phyloP scores from a whole-genome alignment of 2,888 invertebrate genomes.

The Drosophila pseudotakahashii region DNA sequence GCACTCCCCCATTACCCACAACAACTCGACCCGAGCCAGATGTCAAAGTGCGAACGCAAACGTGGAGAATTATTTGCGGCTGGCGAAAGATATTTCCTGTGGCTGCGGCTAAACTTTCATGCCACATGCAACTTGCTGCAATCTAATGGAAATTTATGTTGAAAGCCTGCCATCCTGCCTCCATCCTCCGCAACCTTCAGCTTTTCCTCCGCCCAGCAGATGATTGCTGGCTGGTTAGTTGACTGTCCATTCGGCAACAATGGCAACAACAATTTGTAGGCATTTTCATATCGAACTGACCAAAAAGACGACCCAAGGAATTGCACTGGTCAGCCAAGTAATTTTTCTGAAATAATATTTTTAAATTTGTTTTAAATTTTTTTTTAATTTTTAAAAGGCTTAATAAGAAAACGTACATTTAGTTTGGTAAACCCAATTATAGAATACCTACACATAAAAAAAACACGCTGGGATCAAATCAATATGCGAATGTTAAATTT shows the following conservation, averaged over 20 bases:
- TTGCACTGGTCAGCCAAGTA: slow-evolving; percentile 44
- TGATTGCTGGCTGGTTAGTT: slow-evolving; percentile 49
- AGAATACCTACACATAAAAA: too few relatives aligned
- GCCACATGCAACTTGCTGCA: slow-evolving; percentile 75
- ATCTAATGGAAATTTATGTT: slow-evolving; percentile 79
- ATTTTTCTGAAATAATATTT: too few relatives aligned
- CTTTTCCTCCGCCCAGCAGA: slow-evolving; percentile 20
- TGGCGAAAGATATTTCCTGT: slow-evolving; percentile 78
- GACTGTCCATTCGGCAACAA: slow-evolving; percentile 50
- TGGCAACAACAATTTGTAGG: slow-evolving; percentile 70
- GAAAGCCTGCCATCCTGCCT: slow-evolving; percentile 68
- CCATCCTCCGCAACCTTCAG: slow-evolving; percentile 35
- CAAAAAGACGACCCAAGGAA: slow-evolving; percentile 53
- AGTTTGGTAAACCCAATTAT: too few relatives aligned
- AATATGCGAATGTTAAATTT: too few relatives aligned
- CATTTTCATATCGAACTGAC: slow-evolving; percentile 75
- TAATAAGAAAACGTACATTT: too few relatives aligned
- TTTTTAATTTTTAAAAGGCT: too few relatives aligned
- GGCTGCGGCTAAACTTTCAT: slow-evolving; percentile 64
- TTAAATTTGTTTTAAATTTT: too few relatives aligned
- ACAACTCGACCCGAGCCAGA: slow-evolving; percentile 47
- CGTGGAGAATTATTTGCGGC: slow-evolving; percentile 77
- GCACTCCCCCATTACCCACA: slow-evolving; percentile 15
- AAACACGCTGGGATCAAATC: too few relatives aligned
- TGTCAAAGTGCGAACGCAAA: slow-evolving; percentile 78